Evolutionary conservation across 35 echinoderm and acorn worm genomes (phyloP), one percentile per base, ranked within the genome.

Genomic region (Acanthaster planci): DNA sequence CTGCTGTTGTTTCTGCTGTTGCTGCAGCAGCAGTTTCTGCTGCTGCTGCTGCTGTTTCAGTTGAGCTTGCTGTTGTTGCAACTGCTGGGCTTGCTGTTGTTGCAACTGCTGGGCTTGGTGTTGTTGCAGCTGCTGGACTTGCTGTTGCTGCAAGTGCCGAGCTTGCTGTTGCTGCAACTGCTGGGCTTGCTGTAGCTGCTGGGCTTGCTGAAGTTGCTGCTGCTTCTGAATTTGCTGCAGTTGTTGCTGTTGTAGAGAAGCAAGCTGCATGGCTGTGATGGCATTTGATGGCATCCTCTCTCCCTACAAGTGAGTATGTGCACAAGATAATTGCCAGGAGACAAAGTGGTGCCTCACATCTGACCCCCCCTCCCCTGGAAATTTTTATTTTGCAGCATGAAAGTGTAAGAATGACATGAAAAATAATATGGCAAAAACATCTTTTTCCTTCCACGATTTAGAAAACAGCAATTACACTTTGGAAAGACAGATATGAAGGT

Each of bases 131-230:
- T 67, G 14, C 7, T 67, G 60, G 7, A 10, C 22, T 7, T 67
- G 60, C n/a, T 67, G 60, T 7, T 67, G 60, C 32, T 67, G 64
- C 34, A 10, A 26, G 1, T 35, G 64, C 9, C 9, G 84, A 12
- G 79, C 52, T 47, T 82, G 76, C 30, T 86, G 77, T 57, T 60
- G 47, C 72, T 90, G 88, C 21, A 39, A 53, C 36, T 77, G 88
- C 0, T 31, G 7, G 16, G 59, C 36, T 34, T 85, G 83, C 36
- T 30, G 19, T 8, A 85, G 72, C 72, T 87, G 85, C 85, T 78
- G 58, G 17, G 30, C 29, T 34, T 36, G 55, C 42, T 87, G 85
- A 55, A 82, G 78, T 18, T 51, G 31, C 32, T 84, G 88, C 52
- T 79, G 64, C n/a, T 86, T 77, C 0, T 78, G 52, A 51, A 23